Conservation (phyloP, 1,140 invertebrate species). For the Danaus melanippus region DNA sequence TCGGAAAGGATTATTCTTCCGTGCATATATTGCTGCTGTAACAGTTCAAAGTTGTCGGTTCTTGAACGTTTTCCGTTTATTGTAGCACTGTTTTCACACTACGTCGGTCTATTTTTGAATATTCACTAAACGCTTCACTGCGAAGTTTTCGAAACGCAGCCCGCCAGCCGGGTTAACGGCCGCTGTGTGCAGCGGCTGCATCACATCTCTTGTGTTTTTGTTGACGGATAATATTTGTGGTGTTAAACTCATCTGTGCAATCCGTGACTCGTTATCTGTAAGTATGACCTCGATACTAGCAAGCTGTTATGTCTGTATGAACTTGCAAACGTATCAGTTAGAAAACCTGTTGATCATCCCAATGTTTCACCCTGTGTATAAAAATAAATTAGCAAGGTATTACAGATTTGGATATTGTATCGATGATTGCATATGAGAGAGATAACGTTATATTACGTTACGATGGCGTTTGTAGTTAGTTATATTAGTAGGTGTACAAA, state of each 20-base stretch:
- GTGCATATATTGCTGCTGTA: constrained; percentile 31
- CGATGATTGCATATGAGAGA: constrained; percentile 25
- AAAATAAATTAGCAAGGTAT: constrained; percentile 26
- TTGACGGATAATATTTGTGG: constrained; percentile 67
- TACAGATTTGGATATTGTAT: constrained; percentile 31
- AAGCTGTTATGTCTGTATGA: constrained; percentile 18
- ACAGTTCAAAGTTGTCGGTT: constrained; percentile 30
- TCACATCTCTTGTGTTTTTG: constrained; percentile 65
- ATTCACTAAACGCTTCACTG: constrained; percentile 63
- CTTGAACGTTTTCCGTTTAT: constrained; percentile 34
- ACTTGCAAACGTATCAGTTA: constrained; percentile 20
- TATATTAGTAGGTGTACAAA: constrained; percentile 19
- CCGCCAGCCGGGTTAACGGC: constrained; percentile 60
- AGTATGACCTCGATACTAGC: constrained; percentile 61
- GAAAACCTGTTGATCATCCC: constrained; percentile 48
- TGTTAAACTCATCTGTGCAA: constrained; percentile 49
- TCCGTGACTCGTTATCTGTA: constrained; percentile 63
- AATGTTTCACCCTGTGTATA: constrained; percentile 16
- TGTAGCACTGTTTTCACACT: constrained; percentile 45
- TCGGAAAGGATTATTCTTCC: constrained; percentile 32
- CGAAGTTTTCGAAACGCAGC: constrained; percentile 67
- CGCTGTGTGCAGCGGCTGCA: constrained; percentile 59
- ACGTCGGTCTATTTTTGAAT: constrained; percentile 68
- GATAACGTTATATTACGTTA: constrained; percentile 19
- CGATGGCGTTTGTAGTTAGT: constrained; percentile 11